Conservation (phyloP, 37 sponge, comb jelly and placozoan species). For the Trichoplax adhaerens region DNA sequence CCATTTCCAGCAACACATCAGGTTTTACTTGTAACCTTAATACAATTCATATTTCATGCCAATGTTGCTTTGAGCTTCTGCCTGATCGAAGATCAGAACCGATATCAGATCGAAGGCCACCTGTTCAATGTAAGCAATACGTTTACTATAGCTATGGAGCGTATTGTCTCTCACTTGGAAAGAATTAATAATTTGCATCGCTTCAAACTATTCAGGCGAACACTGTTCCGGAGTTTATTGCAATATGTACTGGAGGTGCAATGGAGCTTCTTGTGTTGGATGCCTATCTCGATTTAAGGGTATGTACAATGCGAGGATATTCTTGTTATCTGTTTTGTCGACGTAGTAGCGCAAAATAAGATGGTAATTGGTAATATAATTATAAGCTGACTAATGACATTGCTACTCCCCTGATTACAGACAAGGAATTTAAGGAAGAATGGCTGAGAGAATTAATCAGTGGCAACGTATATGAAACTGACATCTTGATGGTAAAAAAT, state of each 20-base stretch:
- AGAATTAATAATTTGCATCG: background rate
- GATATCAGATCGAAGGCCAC: background rate
- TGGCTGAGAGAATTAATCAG: constrained; percentile 21
- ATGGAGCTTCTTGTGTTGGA: constrained; percentile 31
- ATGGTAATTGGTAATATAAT: background rate
- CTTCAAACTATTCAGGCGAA: constrained; percentile 18
- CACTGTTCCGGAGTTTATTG: constrained; percentile 41
- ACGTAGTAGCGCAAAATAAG: background rate
- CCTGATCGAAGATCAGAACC: constrained; percentile 27
- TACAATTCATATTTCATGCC: constrained; percentile 49
- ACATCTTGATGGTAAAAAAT: constrained; percentile 29
- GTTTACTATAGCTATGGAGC: too few species aligned
- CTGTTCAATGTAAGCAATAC: background rate
- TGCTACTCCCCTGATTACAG: constrained; percentile 6
- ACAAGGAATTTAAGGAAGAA: constrained; percentile 20
- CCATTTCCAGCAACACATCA: background rate
- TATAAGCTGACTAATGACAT: too few species aligned
- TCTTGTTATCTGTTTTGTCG: background rate
- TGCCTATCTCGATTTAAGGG: constrained; percentile 47
- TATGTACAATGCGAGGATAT: background rate
- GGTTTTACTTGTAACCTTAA: constrained; percentile 30
- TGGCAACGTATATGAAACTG: constrained; percentile 46
- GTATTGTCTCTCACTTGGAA: too few species aligned
- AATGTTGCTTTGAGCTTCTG: constrained; percentile 70
- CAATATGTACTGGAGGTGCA: constrained; percentile 84